Evolutionary conservation across 2,888 invertebrate genomes (phyloP).

Genomic region (Candidula unifasciata): DNA sequence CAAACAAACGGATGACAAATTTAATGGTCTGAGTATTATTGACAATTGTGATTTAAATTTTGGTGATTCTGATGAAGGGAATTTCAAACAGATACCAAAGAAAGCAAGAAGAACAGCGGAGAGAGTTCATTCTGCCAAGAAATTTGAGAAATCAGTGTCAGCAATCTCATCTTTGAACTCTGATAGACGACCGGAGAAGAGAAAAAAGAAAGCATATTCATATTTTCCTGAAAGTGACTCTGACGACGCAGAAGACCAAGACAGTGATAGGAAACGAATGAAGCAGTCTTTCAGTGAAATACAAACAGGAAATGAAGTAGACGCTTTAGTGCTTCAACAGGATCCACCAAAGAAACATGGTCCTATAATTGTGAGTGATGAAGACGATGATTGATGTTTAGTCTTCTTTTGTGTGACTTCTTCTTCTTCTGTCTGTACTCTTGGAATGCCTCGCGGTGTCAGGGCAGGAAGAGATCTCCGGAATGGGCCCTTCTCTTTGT

Average conservation of each 20-base stretch:
- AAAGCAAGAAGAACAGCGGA: not conserved
- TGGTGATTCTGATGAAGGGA: slow-evolving; percentile 43
- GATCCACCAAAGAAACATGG: not conserved
- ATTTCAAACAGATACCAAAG: not conserved
- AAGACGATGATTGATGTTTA: slow-evolving; percentile 13
- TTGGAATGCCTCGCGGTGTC: too few species aligned
- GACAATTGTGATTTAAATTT: slow-evolving; percentile 25
- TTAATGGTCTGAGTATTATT: not conserved
- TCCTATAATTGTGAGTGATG: slow-evolving; percentile 41
- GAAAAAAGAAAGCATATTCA: slow-evolving; percentile 26
- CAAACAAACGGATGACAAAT: not conserved
- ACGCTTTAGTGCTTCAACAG: not conserved
- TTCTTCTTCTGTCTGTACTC: too few species aligned
- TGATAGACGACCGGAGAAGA: not conserved
- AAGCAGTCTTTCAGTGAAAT: not conserved
- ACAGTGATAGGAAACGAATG: not conserved
- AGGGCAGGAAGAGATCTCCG: too few species aligned
- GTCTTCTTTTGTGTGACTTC: too few species aligned
- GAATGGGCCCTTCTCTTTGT: too few species aligned
- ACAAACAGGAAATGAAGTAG: too few species aligned
- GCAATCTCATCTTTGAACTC: not conserved
- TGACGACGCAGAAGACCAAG: not conserved
- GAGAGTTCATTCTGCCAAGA: not conserved
- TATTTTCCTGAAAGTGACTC: not conserved
- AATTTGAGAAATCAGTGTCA: not conserved